A percentile compares a stretch with the other conserved stretches of the same genome.
Evolutionary conservation across 2,113 vertebrate genomes (phyloP).

Genomic region (Nesogale talazaci): DNA sequence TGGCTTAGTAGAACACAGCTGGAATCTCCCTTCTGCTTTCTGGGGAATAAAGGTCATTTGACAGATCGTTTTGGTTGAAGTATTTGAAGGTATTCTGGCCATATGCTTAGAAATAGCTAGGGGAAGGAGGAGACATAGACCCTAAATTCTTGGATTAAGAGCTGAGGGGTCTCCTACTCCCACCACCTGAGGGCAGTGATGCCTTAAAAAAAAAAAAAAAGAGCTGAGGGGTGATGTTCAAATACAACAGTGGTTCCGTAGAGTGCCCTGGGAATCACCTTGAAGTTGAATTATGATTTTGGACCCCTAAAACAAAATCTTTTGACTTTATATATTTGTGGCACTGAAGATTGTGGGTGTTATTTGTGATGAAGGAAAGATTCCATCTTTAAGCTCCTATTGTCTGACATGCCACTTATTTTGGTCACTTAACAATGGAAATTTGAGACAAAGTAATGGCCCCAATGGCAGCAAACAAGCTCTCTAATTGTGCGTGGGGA

Average conservation of each 20-base stretch:
- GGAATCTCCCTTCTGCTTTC: background rate
- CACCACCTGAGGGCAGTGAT: too few relatives aligned
- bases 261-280: background rate
- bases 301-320: background rate
- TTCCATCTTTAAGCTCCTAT: background rate
- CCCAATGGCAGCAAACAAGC: background rate
- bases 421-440: background rate
- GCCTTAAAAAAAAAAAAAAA: too few relatives aligned
- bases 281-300: background rate
- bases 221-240: background rate
- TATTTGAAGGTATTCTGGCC: slow-evolving; percentile 9
- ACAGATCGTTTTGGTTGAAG: slow-evolving; percentile 14
- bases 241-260: background rate
- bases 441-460: background rate
- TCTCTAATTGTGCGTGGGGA: background rate
- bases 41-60: background rate
- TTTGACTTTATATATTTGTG: background rate
- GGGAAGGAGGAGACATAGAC: background rate
- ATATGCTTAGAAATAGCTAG: background rate
- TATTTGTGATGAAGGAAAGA: background rate
- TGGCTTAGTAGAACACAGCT: slow-evolving; percentile 12
- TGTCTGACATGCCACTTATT: background rate
- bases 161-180: background rate
- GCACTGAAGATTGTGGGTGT: background rate
- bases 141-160: background rate